Evolutionary conservation across 2,113 vertebrate genomes (phyloP).

Genomic region (Vireo altiloquus): DNA sequence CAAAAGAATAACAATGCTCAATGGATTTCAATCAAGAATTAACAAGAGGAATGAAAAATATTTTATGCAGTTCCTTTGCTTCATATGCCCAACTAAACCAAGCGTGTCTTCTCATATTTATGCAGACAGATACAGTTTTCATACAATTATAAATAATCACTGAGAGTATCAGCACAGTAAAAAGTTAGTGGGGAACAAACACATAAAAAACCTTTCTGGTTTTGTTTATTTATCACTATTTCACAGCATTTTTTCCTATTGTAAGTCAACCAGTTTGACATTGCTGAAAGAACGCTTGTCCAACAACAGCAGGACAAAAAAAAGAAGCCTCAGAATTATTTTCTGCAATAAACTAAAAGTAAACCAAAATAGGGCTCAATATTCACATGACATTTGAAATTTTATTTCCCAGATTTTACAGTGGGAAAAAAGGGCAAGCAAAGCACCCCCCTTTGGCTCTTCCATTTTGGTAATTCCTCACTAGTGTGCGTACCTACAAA

Average conservation of each 20-base stretch:
- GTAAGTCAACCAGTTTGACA: neutral
- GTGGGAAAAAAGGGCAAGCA: neutral
- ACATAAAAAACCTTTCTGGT: neutral
- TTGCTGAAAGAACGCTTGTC: neutral
- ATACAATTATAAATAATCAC: slow-evolving; percentile 17
- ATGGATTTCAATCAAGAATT: slow-evolving; percentile 23
- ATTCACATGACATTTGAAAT: neutral
- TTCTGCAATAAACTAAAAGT: neutral
- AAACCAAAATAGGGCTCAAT: neutral
- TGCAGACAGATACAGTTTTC: neutral
- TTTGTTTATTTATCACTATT: slow-evolving; percentile 3
- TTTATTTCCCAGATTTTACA: neutral
- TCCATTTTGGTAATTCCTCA: neutral
- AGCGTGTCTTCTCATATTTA: neutral
- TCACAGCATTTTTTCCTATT: neutral
- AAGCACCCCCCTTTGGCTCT: neutral
- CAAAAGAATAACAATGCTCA: neutral
- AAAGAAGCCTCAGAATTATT: neutral
- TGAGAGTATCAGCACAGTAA: neutral
- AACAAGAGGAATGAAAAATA: slow-evolving; percentile 23
- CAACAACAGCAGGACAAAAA: neutral
- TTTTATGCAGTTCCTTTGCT: neutral
- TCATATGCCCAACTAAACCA: neutral
- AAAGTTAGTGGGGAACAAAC: neutral
- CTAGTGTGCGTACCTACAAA: neutral